phyloP scores from a whole-genome alignment of 1,140 invertebrate species.

The Drosophila obscura region DNA sequence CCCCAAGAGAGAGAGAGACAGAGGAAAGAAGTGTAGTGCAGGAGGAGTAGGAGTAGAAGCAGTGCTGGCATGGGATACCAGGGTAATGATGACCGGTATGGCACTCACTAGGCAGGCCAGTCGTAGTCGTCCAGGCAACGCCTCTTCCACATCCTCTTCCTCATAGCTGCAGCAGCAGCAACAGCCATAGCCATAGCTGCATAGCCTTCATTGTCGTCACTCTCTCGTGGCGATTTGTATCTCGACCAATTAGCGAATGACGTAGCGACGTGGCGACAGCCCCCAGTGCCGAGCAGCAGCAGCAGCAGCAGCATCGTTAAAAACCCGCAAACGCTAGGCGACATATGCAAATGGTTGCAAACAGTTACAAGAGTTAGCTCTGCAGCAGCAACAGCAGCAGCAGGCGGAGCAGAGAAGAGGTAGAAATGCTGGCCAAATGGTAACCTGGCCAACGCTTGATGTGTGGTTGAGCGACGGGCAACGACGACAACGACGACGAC shows the following conservation, averaged over 20 bases:
- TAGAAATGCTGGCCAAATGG: constrained; percentile 56
- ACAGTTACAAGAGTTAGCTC: constrained; percentile 40
- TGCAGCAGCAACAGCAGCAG: constrained; percentile 10
- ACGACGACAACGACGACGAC: constrained; percentile 25
- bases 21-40: no score
- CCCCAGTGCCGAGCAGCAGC: background rate
- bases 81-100: constrained; percentile 13
- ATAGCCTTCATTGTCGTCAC: constrained; percentile 32
- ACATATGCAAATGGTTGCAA: constrained; percentile 70
- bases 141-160: constrained; percentile 42
- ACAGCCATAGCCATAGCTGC: background rate
- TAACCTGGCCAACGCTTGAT: constrained; percentile 38
- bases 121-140: constrained; percentile 43
- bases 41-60: no score
- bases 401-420: background rate
- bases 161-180: background rate
- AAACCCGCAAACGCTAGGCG: constrained; percentile 53
- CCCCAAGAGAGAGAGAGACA: background rate
- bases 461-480: constrained; percentile 48
- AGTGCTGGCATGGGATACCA: no score
- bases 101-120: background rate
- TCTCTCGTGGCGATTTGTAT: constrained; percentile 67
- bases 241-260: constrained; percentile 78
- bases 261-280: constrained; percentile 65
- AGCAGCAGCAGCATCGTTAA: constrained; percentile 56